Conservation (phyloP, 2,113 vertebrate genomes). For the Fulmarus glacialis region DNA sequence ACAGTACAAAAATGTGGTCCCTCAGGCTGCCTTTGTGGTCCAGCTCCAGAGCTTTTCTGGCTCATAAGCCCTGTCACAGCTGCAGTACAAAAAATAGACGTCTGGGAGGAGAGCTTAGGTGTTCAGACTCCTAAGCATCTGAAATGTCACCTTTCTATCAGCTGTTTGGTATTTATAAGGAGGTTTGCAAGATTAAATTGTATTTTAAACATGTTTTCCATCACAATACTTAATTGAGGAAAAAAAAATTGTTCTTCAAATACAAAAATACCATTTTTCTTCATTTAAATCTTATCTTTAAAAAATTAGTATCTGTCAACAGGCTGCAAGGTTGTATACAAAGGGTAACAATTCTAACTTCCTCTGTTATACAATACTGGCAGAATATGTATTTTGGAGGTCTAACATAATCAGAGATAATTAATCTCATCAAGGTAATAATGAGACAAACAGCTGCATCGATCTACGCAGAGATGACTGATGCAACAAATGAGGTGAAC, state of each 20-base stretch:
- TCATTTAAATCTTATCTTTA: background rate
- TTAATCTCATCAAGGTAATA: conserved; percentile 31
- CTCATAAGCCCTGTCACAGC: background rate
- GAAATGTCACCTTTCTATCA: background rate
- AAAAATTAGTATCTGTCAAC: background rate
- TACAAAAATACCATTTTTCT: background rate
- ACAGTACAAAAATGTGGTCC: background rate
- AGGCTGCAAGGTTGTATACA: background rate
- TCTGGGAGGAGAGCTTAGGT: background rate
- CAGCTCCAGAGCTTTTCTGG: background rate
- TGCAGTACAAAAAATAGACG: background rate
- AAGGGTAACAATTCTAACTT: background rate
- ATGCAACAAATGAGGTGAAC: conserved; percentile 2
- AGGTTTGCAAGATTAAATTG: background rate
- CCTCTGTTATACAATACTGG: background rate
- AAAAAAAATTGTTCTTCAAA: background rate
- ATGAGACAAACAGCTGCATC: conserved; percentile 13
- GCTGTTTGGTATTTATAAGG: background rate
- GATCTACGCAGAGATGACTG: background rate
- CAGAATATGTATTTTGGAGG: background rate
- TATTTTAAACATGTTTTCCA: background rate
- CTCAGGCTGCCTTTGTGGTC: background rate
- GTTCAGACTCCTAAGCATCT: background rate
- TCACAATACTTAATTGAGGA: background rate
- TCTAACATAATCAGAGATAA: conserved; percentile 12